Evolutionary conservation across 2,888 invertebrate species (phyloP).

Genomic region (Marronus borbonicus): DNA sequence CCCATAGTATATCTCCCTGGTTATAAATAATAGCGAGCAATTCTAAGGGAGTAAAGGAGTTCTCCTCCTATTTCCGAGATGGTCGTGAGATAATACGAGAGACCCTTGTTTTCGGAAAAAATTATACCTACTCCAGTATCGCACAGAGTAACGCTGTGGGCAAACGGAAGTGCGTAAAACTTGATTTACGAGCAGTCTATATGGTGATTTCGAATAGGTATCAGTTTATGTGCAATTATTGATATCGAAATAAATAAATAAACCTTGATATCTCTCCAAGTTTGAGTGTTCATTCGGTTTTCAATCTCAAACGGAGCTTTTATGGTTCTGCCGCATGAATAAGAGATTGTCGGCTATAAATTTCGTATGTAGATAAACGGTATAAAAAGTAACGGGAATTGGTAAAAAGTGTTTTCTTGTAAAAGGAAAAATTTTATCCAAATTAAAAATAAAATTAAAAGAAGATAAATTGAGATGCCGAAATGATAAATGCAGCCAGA

Average conservation of each 20-base stretch:
- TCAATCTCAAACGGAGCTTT: constrained; percentile 34
- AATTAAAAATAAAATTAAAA: constrained; percentile 49
- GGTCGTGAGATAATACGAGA: constrained; percentile 57
- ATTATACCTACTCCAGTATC: constrained; percentile 55
- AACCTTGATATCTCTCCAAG: constrained; percentile 32
- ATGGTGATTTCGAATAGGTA: constrained; percentile 64
- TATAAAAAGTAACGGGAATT: not conserved
- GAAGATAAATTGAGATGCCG: constrained; percentile 63
- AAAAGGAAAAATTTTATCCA: too few species aligned
- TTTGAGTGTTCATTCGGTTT: constrained; percentile 36
- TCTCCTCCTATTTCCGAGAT: constrained; percentile 40
- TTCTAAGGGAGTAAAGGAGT: not conserved
- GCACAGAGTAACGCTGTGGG: constrained; percentile 55
- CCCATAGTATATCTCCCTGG: not conserved
- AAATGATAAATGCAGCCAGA: constrained; percentile 56
- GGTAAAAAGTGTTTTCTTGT: not conserved
- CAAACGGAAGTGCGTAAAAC: constrained; percentile 66
- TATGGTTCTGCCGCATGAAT: constrained; percentile 26
- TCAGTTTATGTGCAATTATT: constrained; percentile 60
- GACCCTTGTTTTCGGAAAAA: constrained; percentile 61
- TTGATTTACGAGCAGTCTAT: constrained; percentile 63
- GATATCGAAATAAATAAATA: constrained; percentile 47
- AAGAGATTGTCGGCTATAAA: constrained; percentile 20
- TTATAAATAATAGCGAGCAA: constrained; percentile 18
- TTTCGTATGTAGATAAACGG: constrained; percentile 8